phyloP scores from a whole-genome alignment of 2,888 invertebrate species.

The Amphipoea oculea region DNA sequence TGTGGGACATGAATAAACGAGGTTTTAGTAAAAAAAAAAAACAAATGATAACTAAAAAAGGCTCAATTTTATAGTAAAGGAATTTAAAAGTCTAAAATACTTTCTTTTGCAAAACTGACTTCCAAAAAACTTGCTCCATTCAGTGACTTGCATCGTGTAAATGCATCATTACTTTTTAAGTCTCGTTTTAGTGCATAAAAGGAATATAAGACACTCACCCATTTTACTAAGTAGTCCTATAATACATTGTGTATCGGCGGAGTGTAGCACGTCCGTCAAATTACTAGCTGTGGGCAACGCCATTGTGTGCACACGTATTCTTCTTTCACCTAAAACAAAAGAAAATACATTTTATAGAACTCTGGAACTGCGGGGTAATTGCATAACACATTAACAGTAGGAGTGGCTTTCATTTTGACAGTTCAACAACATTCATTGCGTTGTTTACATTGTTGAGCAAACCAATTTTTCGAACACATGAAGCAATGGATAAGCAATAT shows the following conservation, averaged over 20 bases:
- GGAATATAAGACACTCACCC: constrained; percentile 90
- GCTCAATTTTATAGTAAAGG: too few species aligned
- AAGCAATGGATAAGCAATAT: too few species aligned
- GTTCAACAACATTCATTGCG: too few species aligned
- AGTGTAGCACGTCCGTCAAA: constrained; percentile 95
- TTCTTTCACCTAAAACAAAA: constrained; percentile 93
- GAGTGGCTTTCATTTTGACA: too few species aligned
- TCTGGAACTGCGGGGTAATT: too few species aligned
- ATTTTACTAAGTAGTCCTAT: constrained; percentile 98
- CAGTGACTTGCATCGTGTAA: too few species aligned
- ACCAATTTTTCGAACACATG: too few species aligned
- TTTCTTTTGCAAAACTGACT: background rate
- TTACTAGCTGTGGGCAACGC: constrained; percentile 97
- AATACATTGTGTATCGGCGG: constrained; percentile 98
- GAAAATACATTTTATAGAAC: too few species aligned
- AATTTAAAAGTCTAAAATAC: background rate
- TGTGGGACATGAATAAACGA: constrained; percentile 75
- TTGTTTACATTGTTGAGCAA: too few species aligned
- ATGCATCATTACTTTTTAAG: too few species aligned
- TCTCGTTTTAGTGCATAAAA: background rate
- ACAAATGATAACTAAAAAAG: background rate
- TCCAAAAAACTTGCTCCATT: background rate
- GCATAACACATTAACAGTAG: too few species aligned
- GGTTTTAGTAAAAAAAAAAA: background rate
- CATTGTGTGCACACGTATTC: constrained; percentile 99